These are phyloP conservation scores for Distichodus sexfasciatus DNA, from an alignment of 2,797 vertebrate genomes.

Conservation along the genomic window DNA sequence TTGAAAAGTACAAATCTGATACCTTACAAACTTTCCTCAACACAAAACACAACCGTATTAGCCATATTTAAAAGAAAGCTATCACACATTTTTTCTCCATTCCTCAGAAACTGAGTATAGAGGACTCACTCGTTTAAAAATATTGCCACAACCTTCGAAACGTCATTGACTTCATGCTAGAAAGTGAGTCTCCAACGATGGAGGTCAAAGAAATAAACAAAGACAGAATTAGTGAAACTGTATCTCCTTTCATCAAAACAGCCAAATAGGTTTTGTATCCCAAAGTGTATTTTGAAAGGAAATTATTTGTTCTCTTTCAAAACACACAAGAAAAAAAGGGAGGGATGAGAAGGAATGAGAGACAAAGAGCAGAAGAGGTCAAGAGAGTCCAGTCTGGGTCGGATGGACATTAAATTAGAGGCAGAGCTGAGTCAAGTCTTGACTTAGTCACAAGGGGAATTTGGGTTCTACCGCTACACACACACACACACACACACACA, in stretches of 20 bases:
- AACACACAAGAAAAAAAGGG: not conserved
- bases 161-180: constrained; percentile 26
- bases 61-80: too few relatives aligned
- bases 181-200: constrained; percentile 22
- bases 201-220: not conserved
- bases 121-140: too few relatives aligned
- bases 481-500: not conserved
- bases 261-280: not conserved
- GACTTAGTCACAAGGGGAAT: constrained; percentile 23
- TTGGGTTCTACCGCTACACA: not conserved
- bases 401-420: not conserved
- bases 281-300: not conserved
- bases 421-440: constrained; percentile 19
- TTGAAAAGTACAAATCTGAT: too few relatives aligned
- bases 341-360: not conserved
- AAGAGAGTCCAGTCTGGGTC: not conserved
- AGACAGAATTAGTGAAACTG: not conserved
- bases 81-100: too few relatives aligned
- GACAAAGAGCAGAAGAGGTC: not conserved
- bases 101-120: too few relatives aligned
- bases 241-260: not conserved
- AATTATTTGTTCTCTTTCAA: not conserved
- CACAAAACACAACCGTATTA: too few relatives aligned
- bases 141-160: not conserved
- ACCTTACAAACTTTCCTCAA: too few relatives aligned